Base-by-base conservation (phyloP, 2,888 invertebrate genomes). In the Hypolimnas misippus region DNA sequence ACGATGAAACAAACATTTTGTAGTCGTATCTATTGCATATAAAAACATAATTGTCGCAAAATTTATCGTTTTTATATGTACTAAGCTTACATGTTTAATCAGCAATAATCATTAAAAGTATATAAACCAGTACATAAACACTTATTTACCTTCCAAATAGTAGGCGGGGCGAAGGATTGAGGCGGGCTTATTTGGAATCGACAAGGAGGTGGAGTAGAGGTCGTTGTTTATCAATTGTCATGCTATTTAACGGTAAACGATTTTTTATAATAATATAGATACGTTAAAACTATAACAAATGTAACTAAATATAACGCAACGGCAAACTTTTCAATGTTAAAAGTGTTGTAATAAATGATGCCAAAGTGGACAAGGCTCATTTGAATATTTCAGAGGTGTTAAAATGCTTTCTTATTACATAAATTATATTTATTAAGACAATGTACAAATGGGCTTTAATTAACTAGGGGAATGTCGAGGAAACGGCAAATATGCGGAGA, bases 171-270 rank as follows among this genome's bases (percentile, higher is more conserved):
- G 78, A 83, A 79, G 77, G 79, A 81, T 84, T 78, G 85, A 91
- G 91, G 91, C 91, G 91, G 91, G 89, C 85, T 89, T 89, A 86
- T 88, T 88, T 87, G 82, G 81, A 84, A 86, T 89, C 85, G 87
- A 89, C 87, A 87, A 87, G 88, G 87, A 90, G 90, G 89, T 83
- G 88, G 86, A 85, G 84, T 79, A 76, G 80, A 81, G 79, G 78
- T 78, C 78, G 79, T 82, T 84, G 81, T 86, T 86, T 88, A 87
- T 87, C 84, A 84, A 85, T 83, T 81, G 72, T 72, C 73, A 71
- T 69, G 49, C 63, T 62, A 55, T 19, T 33, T 16, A 52, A 56
- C n/a, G 31, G 35, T 19, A 12, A 4, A 10, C 21, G 7, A 29
- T 8, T 29, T 46, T 49, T 49, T 12, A 21, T 1, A 10, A 46